Conservation (phyloP, 2,888 invertebrate genomes). For the Nemapogon koenigi region DNA sequence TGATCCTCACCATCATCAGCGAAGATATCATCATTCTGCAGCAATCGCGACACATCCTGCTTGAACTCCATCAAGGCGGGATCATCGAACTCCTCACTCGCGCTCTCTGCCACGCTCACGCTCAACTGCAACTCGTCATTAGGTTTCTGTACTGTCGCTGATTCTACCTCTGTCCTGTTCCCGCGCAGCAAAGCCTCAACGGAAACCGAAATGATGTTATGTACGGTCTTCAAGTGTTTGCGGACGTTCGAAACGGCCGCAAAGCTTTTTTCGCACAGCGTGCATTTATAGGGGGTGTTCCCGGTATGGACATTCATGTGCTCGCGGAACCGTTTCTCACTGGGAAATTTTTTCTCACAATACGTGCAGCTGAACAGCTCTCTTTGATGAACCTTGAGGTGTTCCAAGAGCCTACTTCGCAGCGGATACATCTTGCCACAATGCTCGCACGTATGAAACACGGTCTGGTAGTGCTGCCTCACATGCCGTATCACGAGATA, state of each 20-base stretch:
- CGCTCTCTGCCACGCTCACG: constrained; percentile 2
- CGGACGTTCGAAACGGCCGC: constrained; percentile 63
- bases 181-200: too few species aligned
- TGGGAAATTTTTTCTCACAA: constrained; percentile 55
- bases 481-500: constrained; percentile 36
- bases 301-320: constrained; percentile 67
- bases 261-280: constrained; percentile 60
- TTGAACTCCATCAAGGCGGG: background rate
- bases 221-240: constrained; percentile 56
- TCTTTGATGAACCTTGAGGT: constrained; percentile 39
- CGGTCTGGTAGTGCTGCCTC: constrained; percentile 36
- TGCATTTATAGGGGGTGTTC: constrained; percentile 59
- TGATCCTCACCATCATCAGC: too few species aligned
- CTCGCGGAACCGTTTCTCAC: constrained; percentile 35
- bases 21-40: too few species aligned
- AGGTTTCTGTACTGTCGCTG: background rate
- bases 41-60: too few species aligned
- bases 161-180: too few species aligned
- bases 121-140: constrained; percentile 9
- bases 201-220: constrained; percentile 25
- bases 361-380: constrained; percentile 50
- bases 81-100: background rate
- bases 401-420: constrained; percentile 33
- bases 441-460: constrained; percentile 59
- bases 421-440: constrained; percentile 63